phyloP scores from a whole-genome alignment of 1,140 invertebrate genomes.

The Papilio glaucus region DNA sequence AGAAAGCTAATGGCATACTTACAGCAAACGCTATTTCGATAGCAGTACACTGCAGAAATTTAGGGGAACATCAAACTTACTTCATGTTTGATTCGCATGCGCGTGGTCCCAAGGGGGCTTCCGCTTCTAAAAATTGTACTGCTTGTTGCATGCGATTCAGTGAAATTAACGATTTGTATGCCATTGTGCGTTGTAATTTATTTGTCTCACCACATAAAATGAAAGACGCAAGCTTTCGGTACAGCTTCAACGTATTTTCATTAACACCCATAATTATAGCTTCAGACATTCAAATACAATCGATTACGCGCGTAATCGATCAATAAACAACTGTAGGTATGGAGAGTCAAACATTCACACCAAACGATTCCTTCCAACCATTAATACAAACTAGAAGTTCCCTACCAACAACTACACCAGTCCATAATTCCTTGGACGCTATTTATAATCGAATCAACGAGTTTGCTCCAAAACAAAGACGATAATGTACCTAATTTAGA shows the following conservation, averaged over 20 bases:
- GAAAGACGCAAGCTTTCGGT: conserved; percentile 14
- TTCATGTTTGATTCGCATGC: conserved; percentile 45
- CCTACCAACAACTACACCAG: background rate
- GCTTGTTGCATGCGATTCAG: conserved; percentile 47
- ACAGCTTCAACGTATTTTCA: conserved; percentile 39
- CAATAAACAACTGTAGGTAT: background rate
- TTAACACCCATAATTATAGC: conserved; percentile 26
- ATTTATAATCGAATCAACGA: conserved; percentile 41
- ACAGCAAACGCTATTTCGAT: conserved; percentile 42
- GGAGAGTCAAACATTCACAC: background rate
- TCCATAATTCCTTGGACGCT: conserved; percentile 15
- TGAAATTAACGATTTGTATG: conserved; percentile 40
- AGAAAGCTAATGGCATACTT: conserved; percentile 41
- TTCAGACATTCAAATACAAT: background rate
- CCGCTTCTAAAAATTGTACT: conserved; percentile 31
- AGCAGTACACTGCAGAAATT: conserved; percentile 39
- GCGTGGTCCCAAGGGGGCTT: conserved; percentile 37
- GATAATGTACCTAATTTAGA: conserved; percentile 43
- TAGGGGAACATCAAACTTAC: conserved; percentile 24
- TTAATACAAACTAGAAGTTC: too few relatives aligned
- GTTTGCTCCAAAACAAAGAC: conserved; percentile 40
- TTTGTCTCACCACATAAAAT: conserved; percentile 38
- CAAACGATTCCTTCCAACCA: background rate
- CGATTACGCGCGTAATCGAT: background rate
- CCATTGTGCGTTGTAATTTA: conserved; percentile 45